Conservation (phyloP, 1,140 invertebrate genomes). For the Coboldia fuscipes region DNA sequence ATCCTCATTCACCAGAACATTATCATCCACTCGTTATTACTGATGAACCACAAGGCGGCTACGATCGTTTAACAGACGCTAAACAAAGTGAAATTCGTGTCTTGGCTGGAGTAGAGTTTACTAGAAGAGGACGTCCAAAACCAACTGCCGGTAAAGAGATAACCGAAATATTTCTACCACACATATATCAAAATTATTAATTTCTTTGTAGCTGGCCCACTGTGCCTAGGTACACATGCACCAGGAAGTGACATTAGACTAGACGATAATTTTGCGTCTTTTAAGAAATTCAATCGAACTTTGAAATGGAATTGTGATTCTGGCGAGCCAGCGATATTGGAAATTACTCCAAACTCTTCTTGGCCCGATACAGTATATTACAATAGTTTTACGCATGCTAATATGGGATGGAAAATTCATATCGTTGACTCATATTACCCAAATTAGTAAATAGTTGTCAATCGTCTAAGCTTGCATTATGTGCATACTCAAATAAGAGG, state of each 20-base stretch:
- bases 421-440: slow-evolving; percentile 47
- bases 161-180: slow-evolving; percentile 1
- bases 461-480: no score
- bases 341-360: slow-evolving; percentile 68
- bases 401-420: slow-evolving; percentile 81
- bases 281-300: slow-evolving; percentile 64
- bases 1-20: slow-evolving; percentile 64
- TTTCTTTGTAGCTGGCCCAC: slow-evolving; percentile 39
- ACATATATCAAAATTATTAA: slow-evolving; percentile 1
- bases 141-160: slow-evolving; percentile 38
- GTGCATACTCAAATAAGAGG: no score
- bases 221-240: slow-evolving; percentile 49
- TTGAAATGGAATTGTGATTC: slow-evolving; percentile 42
- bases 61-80: slow-evolving; percentile 45
- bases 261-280: slow-evolving; percentile 55
- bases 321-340: slow-evolving; percentile 45
- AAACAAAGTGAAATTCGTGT: slow-evolving; percentile 51
- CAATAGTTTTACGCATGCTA: slow-evolving; percentile 74
- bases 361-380: slow-evolving; percentile 90
- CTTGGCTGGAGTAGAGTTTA: slow-evolving; percentile 69
- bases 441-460: slow-evolving; percentile 6
- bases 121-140: slow-evolving; percentile 49
- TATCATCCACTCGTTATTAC: slow-evolving; percentile 90
- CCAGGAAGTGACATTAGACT: slow-evolving; percentile 42
- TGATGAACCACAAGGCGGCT: slow-evolving; percentile 63